phyloP scores from a whole-genome alignment of 2,113 vertebrate genomes.

The Lepisosteus oculatus region DNA sequence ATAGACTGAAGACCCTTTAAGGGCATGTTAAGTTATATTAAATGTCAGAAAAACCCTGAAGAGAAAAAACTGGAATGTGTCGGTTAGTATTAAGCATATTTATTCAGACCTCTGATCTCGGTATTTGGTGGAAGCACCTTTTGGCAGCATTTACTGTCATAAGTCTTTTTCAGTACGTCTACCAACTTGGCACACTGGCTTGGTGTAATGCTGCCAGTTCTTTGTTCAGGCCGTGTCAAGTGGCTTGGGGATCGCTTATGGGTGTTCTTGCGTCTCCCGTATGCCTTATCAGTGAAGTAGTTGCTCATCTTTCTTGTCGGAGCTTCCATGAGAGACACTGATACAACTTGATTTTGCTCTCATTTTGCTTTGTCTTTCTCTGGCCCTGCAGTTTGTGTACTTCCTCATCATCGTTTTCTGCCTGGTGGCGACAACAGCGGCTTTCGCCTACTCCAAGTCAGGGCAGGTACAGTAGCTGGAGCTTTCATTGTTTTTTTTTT shows the following conservation, averaged over 20 bases:
- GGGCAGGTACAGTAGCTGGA: constrained; percentile 29
- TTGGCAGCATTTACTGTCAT: too few relatives aligned
- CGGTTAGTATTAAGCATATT: too few relatives aligned
- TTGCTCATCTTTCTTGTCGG: background rate
- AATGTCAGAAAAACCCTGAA: too few relatives aligned
- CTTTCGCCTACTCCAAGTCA: constrained; percentile 39
- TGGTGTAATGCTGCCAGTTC: too few relatives aligned
- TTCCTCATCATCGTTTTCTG: constrained; percentile 48
- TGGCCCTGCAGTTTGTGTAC: constrained; percentile 48
- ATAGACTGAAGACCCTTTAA: too few relatives aligned
- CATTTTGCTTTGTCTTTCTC: constrained; percentile 2
- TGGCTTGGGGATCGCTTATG: background rate
- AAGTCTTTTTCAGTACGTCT: too few relatives aligned
- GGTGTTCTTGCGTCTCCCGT: background rate
- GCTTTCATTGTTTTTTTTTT: background rate
- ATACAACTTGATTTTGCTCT: background rate
- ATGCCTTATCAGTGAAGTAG: background rate
- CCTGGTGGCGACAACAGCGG: constrained; percentile 40
- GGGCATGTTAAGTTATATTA: too few relatives aligned
- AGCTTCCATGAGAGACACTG: background rate
- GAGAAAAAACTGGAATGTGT: too few relatives aligned
- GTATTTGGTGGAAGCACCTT: too few relatives aligned
- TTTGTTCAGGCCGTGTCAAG: too few relatives aligned
- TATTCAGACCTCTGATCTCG: too few relatives aligned
- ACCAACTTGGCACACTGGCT: too few relatives aligned